These are phyloP conservation scores for Timandra comae DNA, from an alignment of 2,888 invertebrate genomes.

Conservation along the genomic window DNA sequence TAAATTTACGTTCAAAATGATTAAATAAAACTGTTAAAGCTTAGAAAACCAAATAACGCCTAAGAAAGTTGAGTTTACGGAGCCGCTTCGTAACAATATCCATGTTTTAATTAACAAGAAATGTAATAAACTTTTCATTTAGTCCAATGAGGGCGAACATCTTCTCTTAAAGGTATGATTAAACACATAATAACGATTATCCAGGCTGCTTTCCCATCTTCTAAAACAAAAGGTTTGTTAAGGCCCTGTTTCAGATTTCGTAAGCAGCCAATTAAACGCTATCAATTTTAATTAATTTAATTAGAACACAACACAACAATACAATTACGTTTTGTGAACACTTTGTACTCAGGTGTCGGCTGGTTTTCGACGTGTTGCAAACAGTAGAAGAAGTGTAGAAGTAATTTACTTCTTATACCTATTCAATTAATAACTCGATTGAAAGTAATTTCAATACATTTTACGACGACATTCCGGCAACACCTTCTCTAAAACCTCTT, in stretches of 20 bases:
- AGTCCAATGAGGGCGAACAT: not conserved
- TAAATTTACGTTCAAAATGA: too few relatives aligned
- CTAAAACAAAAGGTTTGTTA: not conserved
- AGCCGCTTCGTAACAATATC: too few relatives aligned
- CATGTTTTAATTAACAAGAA: not conserved
- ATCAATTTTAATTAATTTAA: not conserved
- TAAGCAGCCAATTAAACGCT: too few relatives aligned
- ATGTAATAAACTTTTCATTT: not conserved
- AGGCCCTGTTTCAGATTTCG: not conserved
- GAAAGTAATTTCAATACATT: not conserved
- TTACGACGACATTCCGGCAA: too few relatives aligned
- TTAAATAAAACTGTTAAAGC: too few relatives aligned
- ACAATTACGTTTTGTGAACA: too few relatives aligned
- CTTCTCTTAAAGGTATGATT: constrained; percentile 1
- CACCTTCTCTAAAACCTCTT: too few relatives aligned
- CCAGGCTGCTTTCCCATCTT: not conserved
- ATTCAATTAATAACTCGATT: not conserved
- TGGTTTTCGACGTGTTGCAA: not conserved
- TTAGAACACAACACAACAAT: not conserved
- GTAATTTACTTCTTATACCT: not conserved
- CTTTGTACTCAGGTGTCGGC: too few relatives aligned
- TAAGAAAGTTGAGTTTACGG: too few relatives aligned
- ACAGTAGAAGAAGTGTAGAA: not conserved
- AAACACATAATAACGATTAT: not conserved
- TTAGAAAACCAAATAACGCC: too few relatives aligned